Conservation (phyloP, 2,797 vertebrate species). For the Pseudochromis fuscus region DNA sequence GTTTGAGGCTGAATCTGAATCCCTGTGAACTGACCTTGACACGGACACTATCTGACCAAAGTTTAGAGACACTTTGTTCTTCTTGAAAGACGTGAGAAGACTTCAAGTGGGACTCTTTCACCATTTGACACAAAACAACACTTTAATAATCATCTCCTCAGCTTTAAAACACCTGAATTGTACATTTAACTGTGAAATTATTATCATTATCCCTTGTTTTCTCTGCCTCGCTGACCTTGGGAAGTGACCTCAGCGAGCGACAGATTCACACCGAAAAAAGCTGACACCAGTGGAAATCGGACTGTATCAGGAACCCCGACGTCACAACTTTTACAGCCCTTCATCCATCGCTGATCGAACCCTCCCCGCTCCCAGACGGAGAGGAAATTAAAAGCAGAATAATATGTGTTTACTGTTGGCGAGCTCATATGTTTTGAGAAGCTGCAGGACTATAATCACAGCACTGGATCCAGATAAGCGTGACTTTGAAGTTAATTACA, state of each 20-base stretch:
- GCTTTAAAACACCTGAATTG: rapidly evolving
- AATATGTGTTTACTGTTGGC: neutral
- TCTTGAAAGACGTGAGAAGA: neutral
- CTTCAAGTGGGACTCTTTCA: no score
- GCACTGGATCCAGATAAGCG: slow-evolving; percentile 16
- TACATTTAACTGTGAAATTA: neutral
- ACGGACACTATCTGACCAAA: slow-evolving; percentile 46
- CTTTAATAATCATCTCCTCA: neutral
- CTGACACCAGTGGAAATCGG: slow-evolving; percentile 68
- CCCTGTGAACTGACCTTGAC: slow-evolving; percentile 63
- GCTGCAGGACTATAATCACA: neutral
- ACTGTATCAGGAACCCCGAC: no score
- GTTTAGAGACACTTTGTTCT: neutral
- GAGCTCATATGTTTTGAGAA: slow-evolving; percentile 7
- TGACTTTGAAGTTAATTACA: slow-evolving; percentile 54
- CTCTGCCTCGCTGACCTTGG: slow-evolving; percentile 65
- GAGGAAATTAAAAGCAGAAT: neutral
- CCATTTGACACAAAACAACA: neutral
- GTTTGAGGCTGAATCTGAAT: slow-evolving; percentile 14
- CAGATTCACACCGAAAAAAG: slow-evolving; percentile 31
- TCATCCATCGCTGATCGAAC: neutral
- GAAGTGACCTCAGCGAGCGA: slow-evolving; percentile 47
- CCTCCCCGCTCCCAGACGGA: neutral
- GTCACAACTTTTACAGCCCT: no score
- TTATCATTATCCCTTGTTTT: neutral